These are phyloP conservation scores for Copsychus sechellarum DNA, from an alignment of 2,113 vertebrate genomes.

Conservation along the genomic window DNA sequence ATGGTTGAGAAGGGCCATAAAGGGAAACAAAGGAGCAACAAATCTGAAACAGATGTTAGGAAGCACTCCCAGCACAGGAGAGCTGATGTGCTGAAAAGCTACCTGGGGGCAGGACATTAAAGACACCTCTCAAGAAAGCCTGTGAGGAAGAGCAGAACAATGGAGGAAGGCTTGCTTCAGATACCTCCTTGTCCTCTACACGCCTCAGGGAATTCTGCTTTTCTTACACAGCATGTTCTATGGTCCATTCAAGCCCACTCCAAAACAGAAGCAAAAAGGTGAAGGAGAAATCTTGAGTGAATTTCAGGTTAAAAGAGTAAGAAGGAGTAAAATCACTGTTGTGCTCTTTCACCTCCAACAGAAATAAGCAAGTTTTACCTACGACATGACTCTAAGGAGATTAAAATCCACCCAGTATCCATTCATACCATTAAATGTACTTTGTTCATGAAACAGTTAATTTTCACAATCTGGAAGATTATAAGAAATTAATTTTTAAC, in stretches of 20 bases:
- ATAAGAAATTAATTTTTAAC: neutral
- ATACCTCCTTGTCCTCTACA: neutral
- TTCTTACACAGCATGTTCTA: neutral
- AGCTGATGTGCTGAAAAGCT: conserved; percentile 63
- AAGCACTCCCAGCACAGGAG: conserved; percentile 22
- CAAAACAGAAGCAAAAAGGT: neutral
- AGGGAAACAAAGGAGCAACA: conserved; percentile 50
- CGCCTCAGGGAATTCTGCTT: neutral
- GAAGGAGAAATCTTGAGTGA: neutral
- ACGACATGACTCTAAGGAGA: neutral
- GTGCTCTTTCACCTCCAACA: neutral
- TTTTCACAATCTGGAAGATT: neutral
- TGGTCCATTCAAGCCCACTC: neutral
- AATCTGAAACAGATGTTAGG: conserved; percentile 66
- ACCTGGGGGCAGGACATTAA: conserved; percentile 29
- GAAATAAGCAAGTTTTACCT: neutral
- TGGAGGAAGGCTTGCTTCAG: neutral
- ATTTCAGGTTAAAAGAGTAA: neutral
- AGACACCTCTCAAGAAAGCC: neutral
- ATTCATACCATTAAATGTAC: neutral
- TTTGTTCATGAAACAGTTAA: neutral
- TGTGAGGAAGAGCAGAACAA: neutral
- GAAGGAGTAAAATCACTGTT: neutral
- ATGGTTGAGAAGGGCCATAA: conserved; percentile 18
- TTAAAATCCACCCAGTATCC: neutral